phyloP scores from a whole-genome alignment of 2,113 vertebrate species.

The Ramphastos sulfuratus region DNA sequence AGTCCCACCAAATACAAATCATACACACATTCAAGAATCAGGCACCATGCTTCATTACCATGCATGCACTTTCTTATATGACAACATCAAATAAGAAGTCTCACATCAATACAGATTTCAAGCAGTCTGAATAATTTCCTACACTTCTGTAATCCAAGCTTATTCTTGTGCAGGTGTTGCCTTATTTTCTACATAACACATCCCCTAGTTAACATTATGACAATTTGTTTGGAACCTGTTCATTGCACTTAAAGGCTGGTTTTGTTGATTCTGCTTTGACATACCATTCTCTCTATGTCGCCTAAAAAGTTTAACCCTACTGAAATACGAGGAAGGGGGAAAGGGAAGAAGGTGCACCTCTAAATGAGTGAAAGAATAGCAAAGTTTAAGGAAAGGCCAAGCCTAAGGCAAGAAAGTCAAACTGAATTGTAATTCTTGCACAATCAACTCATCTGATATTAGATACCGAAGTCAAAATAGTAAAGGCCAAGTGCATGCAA shows the following conservation, averaged over 20 bases:
- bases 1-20: background rate
- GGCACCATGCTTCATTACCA: background rate
- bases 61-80: background rate
- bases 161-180: background rate
- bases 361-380: background rate
- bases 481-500: background rate
- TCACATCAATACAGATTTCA: background rate
- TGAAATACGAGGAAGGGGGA: background rate
- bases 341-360: accelerated
- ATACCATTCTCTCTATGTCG: accelerated
- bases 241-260: background rate
- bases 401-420: background rate
- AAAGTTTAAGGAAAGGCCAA: background rate
- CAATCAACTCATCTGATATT: background rate
- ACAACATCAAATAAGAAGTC: background rate
- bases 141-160: background rate
- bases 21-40: accelerated
- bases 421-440: background rate
- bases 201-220: background rate
- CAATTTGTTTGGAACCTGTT: background rate
- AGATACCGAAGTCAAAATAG: background rate
- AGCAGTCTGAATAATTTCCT: background rate
- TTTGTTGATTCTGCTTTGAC: background rate
- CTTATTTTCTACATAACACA: background rate
- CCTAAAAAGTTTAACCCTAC: background rate